phyloP scores from a whole-genome alignment of 2,888 invertebrate species.

The Nephrotoma flavescens region DNA sequence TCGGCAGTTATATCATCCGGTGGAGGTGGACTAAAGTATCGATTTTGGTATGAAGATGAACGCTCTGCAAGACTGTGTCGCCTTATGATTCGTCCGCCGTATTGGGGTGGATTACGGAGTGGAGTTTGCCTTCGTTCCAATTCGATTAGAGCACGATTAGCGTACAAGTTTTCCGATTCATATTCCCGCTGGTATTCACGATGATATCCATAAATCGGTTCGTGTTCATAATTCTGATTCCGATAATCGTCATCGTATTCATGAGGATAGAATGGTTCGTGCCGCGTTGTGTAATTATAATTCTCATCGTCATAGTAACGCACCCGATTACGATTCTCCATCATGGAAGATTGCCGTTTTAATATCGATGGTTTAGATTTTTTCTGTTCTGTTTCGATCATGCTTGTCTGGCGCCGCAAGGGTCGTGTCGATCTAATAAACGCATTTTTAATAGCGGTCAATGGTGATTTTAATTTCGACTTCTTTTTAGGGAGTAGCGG shows the following conservation, averaged over 20 bases:
- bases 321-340: slow-evolving; percentile 23
- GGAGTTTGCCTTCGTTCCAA: slow-evolving; percentile 25
- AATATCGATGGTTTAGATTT: slow-evolving; percentile 21
- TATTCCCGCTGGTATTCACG: slow-evolving; percentile 18
- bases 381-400: slow-evolving; percentile 28
- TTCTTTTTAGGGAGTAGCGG: slow-evolving; percentile 25
- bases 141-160: slow-evolving; percentile 31
- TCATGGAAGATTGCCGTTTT: slow-evolving; percentile 30
- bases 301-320: slow-evolving; percentile 8
- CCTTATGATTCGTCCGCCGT: slow-evolving; percentile 23
- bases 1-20: slow-evolving; percentile 17
- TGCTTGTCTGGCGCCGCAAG: slow-evolving; percentile 29
- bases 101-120: slow-evolving; percentile 10
- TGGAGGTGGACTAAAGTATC: slow-evolving; percentile 8
- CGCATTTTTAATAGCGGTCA: slow-evolving; percentile 29
- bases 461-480: slow-evolving; percentile 30
- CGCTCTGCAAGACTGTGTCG: slow-evolving; percentile 32
- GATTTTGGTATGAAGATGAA: slow-evolving; percentile 1
- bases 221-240: slow-evolving; percentile 28
- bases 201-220: slow-evolving; percentile 30
- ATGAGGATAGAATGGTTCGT: slow-evolving; percentile 14
- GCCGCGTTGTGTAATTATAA: slow-evolving; percentile 6
- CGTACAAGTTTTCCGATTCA: slow-evolving; percentile 23
- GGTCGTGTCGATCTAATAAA: slow-evolving; percentile 29
- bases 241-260: slow-evolving; percentile 26